These are phyloP conservation scores for Erythrolamprus reginae DNA, from an alignment of 2,113 vertebrate genomes.

Conservation along the genomic window DNA sequence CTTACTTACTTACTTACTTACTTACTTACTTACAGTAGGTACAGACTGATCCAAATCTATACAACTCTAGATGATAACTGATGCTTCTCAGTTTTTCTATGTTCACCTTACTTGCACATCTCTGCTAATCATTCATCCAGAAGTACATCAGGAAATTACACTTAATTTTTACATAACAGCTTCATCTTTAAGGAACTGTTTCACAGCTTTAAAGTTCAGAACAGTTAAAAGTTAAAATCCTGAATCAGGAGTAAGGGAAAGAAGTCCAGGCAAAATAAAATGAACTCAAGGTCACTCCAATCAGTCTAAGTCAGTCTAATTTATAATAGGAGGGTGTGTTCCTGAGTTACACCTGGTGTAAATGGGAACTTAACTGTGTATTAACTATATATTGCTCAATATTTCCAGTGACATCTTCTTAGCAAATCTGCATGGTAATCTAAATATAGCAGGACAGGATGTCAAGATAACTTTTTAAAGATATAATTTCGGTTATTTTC, in stretches of 20 bases:
- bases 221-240: conserved; percentile 27
- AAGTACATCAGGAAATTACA: conserved; percentile 37
- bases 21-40: background rate
- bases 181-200: conserved; percentile 36
- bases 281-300: background rate
- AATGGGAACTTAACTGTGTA: background rate
- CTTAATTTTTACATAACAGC: conserved; percentile 23
- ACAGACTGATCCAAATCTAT: background rate
- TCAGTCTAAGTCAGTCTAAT: background rate
- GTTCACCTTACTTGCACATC: background rate
- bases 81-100: background rate
- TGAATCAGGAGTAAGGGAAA: background rate
- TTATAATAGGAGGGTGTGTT: too few species aligned
- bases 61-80: background rate
- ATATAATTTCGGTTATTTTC: background rate
- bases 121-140: conserved; percentile 14
- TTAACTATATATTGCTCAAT: background rate
- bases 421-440: background rate
- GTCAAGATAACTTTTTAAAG: background rate
- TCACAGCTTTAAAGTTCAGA: conserved; percentile 24
- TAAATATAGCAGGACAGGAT: background rate
- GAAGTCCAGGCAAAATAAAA: background rate
- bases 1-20: too few species aligned
- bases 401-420: background rate
- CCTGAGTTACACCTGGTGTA: background rate